A percentile compares a stretch with the other conserved stretches of the same genome.
Evolutionary conservation across 2,797 vertebrate genomes (phyloP).

Genomic region (Rhinophrynus dorsalis): DNA sequence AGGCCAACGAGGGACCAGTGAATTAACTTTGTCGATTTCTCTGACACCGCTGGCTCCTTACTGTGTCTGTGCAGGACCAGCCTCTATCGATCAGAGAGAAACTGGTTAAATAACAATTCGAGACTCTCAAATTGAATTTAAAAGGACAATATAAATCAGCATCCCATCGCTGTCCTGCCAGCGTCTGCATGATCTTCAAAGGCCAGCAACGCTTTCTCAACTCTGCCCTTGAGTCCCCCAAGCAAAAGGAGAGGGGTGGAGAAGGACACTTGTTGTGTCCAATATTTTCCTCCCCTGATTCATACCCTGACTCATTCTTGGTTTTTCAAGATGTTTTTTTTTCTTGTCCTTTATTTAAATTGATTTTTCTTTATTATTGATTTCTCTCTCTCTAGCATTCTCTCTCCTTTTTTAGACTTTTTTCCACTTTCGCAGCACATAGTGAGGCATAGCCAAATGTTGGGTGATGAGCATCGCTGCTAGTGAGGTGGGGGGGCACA

Average conservation of each 20-base stretch:
- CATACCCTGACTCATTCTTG: constrained; percentile 9
- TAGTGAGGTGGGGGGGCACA: no score
- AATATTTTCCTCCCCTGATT: constrained; percentile 15
- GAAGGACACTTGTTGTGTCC: not conserved
- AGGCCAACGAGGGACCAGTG: constrained; percentile 2
- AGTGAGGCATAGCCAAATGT: not conserved
- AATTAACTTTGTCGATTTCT: constrained; percentile 12
- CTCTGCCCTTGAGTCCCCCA: not conserved
- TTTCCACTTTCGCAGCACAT: not conserved
- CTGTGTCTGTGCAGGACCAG: not conserved
- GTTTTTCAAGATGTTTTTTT: constrained; percentile 7
- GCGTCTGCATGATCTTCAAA: constrained; percentile 52
- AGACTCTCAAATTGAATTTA: constrained; percentile 51
- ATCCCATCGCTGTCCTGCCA: constrained; percentile 54
- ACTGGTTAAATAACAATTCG: constrained; percentile 44
- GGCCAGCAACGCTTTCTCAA: constrained; percentile 50
- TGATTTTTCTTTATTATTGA: constrained; percentile 33
- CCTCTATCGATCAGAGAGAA: constrained; percentile 33
- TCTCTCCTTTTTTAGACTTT: constrained; percentile 5
- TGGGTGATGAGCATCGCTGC: not conserved
- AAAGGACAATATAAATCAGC: constrained; percentile 68
- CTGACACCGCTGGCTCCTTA: not conserved
- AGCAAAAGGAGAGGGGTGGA: not conserved
- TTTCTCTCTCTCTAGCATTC: constrained; percentile 26
- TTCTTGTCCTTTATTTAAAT: constrained; percentile 11